These are phyloP conservation scores for Cataglyphis hispanica DNA, from an alignment of 1,140 invertebrate genomes.

Conservation along the genomic window DNA sequence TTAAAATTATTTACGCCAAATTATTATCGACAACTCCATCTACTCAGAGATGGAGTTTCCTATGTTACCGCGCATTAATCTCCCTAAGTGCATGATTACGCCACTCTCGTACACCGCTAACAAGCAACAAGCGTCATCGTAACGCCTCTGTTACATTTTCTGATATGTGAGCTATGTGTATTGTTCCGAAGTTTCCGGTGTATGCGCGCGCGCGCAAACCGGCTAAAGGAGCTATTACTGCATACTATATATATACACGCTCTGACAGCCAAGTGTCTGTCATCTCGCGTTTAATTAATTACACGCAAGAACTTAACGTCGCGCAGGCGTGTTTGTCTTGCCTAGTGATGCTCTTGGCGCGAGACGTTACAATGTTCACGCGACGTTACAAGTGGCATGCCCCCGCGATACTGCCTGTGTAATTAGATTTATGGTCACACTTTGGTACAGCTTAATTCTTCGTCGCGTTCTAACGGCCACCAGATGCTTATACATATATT, in stretches of 20 bases:
- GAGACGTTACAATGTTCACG: slow-evolving; percentile 32
- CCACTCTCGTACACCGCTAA: slow-evolving; percentile 49
- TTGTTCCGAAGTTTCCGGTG: slow-evolving; percentile 43
- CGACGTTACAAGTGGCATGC: slow-evolving; percentile 42
- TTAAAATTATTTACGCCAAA: background rate
- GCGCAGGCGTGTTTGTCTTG: slow-evolving; percentile 51
- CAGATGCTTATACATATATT: slow-evolving; percentile 10
- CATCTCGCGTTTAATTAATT: slow-evolving; percentile 63
- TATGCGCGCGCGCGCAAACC: background rate
- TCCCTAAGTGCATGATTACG: slow-evolving; percentile 54
- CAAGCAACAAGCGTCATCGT: slow-evolving; percentile 57
- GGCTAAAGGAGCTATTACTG: slow-evolving; percentile 56
- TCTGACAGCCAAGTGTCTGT: slow-evolving; percentile 54
- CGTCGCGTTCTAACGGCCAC: background rate
- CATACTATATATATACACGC: slow-evolving; percentile 20
- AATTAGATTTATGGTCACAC: slow-evolving; percentile 58
- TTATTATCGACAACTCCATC: background rate
- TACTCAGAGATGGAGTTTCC: background rate
- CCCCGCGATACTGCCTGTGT: slow-evolving; percentile 32
- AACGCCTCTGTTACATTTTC: slow-evolving; percentile 60
- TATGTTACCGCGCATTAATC: slow-evolving; percentile 30
- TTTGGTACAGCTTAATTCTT: slow-evolving; percentile 59
- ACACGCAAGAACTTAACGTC: slow-evolving; percentile 57
- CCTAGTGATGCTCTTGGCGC: slow-evolving; percentile 1
- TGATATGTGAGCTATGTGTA: slow-evolving; percentile 59